Conservation (phyloP, 2,888 invertebrate species). For the Phyto melanocephala region DNA sequence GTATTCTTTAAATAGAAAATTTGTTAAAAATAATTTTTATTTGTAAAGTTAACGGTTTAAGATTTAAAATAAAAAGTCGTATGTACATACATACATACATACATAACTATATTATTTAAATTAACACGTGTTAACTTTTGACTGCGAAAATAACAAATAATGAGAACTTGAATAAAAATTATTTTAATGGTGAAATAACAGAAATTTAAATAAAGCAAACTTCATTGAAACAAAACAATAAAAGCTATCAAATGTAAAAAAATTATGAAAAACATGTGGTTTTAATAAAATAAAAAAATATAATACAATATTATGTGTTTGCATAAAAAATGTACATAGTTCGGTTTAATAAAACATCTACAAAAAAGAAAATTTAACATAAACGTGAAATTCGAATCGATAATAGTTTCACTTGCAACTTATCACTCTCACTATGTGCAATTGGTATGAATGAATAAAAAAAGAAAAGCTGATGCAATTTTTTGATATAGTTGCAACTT, state of each 20-base stretch:
- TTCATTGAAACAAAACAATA: conserved; percentile 35
- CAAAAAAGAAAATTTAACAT: not conserved
- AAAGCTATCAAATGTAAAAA: not conserved
- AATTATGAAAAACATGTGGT: conserved; percentile 41
- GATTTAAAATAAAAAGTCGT: not conserved
- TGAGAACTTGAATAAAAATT: conserved; percentile 56
- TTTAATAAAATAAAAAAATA: conserved; percentile 30
- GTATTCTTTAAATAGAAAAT: conserved; percentile 16
- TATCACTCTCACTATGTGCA: conserved; percentile 25
- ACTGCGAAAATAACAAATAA: conserved; percentile 14
- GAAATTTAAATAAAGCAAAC: conserved; percentile 38
- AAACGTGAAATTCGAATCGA: conserved; percentile 12
- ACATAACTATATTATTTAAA: not conserved
- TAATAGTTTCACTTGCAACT: conserved; percentile 25
- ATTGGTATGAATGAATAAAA: conserved; percentile 12
- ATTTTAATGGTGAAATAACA: conserved; percentile 16
- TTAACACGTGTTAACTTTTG: conserved; percentile 54
- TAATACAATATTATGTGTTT: not conserved
- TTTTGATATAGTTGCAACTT: conserved; percentile 31
- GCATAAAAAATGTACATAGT: too few species aligned
- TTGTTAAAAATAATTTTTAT: not conserved
- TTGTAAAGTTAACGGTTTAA: not conserved
- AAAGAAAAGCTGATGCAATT: conserved; percentile 61
- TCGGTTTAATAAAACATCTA: too few species aligned
- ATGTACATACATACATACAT: not conserved